Evolutionary conservation across 1,140 invertebrate species (phyloP).

Genomic region (Phymastichus coffea): DNA sequence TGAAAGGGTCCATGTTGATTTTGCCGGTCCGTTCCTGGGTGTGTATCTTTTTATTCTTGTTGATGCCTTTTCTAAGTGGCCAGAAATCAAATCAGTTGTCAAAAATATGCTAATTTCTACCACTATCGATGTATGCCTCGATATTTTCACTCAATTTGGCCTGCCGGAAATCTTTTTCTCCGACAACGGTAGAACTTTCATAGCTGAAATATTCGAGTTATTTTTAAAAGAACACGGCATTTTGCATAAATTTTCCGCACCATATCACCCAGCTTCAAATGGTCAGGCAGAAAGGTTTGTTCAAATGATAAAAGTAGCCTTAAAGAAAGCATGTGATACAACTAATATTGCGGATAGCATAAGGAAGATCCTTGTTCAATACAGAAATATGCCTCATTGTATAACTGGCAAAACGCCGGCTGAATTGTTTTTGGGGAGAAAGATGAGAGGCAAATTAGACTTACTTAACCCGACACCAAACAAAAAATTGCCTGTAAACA

Average conservation of each 20-base stretch:
- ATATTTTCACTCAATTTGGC: constrained; percentile 1
- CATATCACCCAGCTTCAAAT: constrained; percentile 3
- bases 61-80: not conserved
- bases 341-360: constrained; percentile 11
- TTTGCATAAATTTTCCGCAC: constrained; percentile 14
- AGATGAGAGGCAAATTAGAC: constrained; percentile 12
- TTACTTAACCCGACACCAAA: constrained; percentile 5
- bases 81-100: not conserved
- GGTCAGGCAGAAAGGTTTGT: constrained; percentile 8
- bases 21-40: constrained; percentile 27
- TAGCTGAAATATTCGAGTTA: not conserved
- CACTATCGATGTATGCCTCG: not conserved
- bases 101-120: not conserved
- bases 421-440: constrained; percentile 20
- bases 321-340: constrained; percentile 1
- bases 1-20: constrained; percentile 38
- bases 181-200: constrained; percentile 1
- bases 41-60: not conserved
- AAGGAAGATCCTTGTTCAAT: constrained; percentile 27
- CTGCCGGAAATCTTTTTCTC: not conserved
- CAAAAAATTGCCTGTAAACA: not conserved
- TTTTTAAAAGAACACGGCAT: constrained; percentile 3
- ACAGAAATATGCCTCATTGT: constrained; percentile 23
- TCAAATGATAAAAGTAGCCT: constrained; percentile 34
- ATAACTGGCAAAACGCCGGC: constrained; percentile 22